Conservation (phyloP, 2,797 vertebrate genomes). For the Nannoperca obscura region DNA sequence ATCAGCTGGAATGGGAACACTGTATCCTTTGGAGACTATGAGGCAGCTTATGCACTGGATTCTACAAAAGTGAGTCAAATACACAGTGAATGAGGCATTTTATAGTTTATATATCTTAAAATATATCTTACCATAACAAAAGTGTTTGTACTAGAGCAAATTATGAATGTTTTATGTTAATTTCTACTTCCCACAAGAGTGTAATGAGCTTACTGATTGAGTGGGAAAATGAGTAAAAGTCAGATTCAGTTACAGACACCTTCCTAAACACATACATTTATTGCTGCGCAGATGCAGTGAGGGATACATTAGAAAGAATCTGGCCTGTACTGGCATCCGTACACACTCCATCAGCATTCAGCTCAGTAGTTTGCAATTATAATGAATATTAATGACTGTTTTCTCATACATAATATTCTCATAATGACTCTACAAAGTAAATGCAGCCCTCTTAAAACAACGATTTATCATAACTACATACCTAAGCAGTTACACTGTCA, state of each 20-base stretch:
- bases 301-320: slow-evolving; percentile 63
- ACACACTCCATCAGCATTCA: slow-evolving; percentile 83
- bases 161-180: slow-evolving; percentile 38
- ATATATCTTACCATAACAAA: background rate
- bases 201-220: slow-evolving; percentile 42
- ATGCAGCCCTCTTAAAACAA: slow-evolving; percentile 84
- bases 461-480: slow-evolving; percentile 85
- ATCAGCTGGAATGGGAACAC: slow-evolving; percentile 71
- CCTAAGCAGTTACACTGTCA: slow-evolving; percentile 80
- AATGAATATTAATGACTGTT: slow-evolving; percentile 88
- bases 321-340: slow-evolving; percentile 58
- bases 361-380: slow-evolving; percentile 82
- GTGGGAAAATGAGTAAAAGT: slow-evolving; percentile 52
- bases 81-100: slow-evolving; percentile 21
- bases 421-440: slow-evolving; percentile 86
- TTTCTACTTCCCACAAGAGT: slow-evolving; percentile 43
- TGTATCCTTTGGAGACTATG: slow-evolving; percentile 60
- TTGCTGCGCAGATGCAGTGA: slow-evolving; percentile 61
- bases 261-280: slow-evolving; percentile 66
- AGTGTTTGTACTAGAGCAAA: background rate
- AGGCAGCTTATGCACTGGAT: slow-evolving; percentile 42
- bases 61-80: slow-evolving; percentile 44
- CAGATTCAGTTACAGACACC: slow-evolving; percentile 52
- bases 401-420: slow-evolving; percentile 86
- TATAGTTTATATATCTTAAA: slow-evolving; percentile 34